Conservation (phyloP, 2,888 invertebrate genomes). For the Deilephila elpenor region DNA sequence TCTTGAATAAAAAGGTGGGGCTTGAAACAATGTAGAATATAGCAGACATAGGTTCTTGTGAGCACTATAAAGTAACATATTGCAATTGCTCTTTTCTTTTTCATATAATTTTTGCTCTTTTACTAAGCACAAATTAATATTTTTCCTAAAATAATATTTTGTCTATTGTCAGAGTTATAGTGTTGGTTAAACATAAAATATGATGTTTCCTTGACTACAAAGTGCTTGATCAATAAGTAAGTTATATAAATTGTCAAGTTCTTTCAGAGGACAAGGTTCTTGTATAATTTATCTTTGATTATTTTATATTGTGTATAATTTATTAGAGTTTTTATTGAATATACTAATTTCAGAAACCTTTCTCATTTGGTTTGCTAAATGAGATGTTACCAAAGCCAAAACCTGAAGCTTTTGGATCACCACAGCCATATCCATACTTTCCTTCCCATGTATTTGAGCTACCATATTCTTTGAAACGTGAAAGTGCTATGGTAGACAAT, state of each 20-base stretch:
- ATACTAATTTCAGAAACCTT: slow-evolving; percentile 70
- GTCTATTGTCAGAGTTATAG: too few relatives aligned
- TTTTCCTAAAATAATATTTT: too few relatives aligned
- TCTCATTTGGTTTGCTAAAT: slow-evolving; percentile 74
- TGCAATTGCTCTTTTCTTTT: background rate
- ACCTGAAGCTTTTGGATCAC: slow-evolving; percentile 68
- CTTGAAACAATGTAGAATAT: background rate
- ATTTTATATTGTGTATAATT: background rate
- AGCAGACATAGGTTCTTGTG: background rate
- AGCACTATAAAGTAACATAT: background rate
- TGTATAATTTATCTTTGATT: too few relatives aligned
- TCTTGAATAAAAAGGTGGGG: slow-evolving; percentile 15
- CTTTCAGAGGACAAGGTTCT: too few relatives aligned
- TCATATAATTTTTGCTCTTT: too few relatives aligned
- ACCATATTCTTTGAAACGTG: slow-evolving; percentile 67
- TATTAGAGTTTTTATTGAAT: background rate
- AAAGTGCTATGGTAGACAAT: slow-evolving; percentile 48
- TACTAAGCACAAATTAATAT: too few relatives aligned
- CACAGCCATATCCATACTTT: slow-evolving; percentile 76
- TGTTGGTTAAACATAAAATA: too few relatives aligned
- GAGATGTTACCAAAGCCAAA: slow-evolving; percentile 75
- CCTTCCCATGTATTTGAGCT: slow-evolving; percentile 77
- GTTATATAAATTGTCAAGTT: too few relatives aligned
- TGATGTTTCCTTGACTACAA: too few relatives aligned
- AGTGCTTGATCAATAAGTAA: too few relatives aligned